Evolutionary conservation across 2,113 vertebrate species (phyloP), one percentile per base, ranked within the genome.

Genomic region (Bos javanicus): DNA sequence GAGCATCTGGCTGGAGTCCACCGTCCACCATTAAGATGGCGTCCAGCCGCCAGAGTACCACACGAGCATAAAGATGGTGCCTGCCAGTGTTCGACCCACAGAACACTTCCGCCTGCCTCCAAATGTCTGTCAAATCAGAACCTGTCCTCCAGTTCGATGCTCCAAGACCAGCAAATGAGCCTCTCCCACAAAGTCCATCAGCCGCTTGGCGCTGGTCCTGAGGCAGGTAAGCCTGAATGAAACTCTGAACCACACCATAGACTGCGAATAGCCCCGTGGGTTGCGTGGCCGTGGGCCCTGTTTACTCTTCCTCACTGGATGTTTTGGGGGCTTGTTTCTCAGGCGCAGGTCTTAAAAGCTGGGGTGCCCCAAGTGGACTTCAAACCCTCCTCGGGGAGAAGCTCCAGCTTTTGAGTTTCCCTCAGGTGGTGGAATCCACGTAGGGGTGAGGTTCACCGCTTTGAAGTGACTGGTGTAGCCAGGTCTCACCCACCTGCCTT

Each of bases 21-120:
- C 33, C 0, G 33, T 8, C 19, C 33, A 3, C 50, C 3, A 21
- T 2, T 2, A 36, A 25, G 12, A 15, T 8, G 81, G 19, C 50
- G 12, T 1, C 6, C 19, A 1, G 81, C 12, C 17, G 0, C 33
- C 1, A 1, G 33, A 1, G 33, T 2, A 2, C 12, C 33, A 0
- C 33, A 0, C 2, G 52, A 3, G 36, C 13, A 0, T 33, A 0
- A 67, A 5, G 71, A 13, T 2, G 56, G 82, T 33, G 2, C 30
- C 15, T 2, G 76, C 56, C 48, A 6, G 16, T 33, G 26, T 21
- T 62, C 6, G 1, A 1, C 26, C 26, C 39, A 2, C 64, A 11
- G 39, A 50, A 7, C 21, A 39, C 16, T 3, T 14, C 67, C 7
- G 12, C 25, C 19, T 25, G 54, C 54, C 43, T 60, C 33, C 43